Base-by-base conservation (phyloP, 1,140 invertebrate species). In the Trachelipus rathkii region DNA sequence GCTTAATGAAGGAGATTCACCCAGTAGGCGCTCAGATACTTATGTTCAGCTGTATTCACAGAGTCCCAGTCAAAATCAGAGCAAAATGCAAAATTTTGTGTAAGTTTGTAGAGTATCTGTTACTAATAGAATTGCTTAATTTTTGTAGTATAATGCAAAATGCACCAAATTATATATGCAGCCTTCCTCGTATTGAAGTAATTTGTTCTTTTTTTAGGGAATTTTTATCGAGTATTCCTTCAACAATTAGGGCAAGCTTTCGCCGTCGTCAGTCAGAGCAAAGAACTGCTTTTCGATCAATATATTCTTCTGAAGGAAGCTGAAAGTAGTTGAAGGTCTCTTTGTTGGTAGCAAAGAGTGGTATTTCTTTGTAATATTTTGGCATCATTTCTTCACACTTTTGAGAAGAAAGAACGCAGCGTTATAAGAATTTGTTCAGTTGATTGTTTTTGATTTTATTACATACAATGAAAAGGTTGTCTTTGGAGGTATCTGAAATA, bases 31-130 rank as follows among this genome's bases (percentile, higher is more conserved):
- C n/a, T 75, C 77, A 50, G 77, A 76, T 19, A 60, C 69, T 8
- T 46, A 67, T 21, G 33, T 53, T 53, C 50, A 53, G 43, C 73
- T 74, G 53, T 74, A 73, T 66, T 71, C 77, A 19, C 77, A 78
- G 23, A 74, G 73, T 46, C 75, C 67, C 73, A 60, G 8, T 19
- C 50, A 60, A 3, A 60, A 19, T 60, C 50, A 60, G 19, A 74
- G 74, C 23, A 78, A 76, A 70, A 44, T 66, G 15, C 77, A 78
- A 24, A 78, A 70, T n/a, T 78, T 78, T 21, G 75, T 74, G 77
- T 76, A 44, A 75, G 71, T 74, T 60, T 60, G 19, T 60, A 1
- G 11, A 19, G 19, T 15, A 60, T 60, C 50, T 8, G 2, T 60
- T 15, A 60, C 11, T 19, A 2, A 60, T 15, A 60, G 3, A 15